Conservation (phyloP, 2,888 invertebrate species). For the Poecilobothrus nobilitatus region DNA sequence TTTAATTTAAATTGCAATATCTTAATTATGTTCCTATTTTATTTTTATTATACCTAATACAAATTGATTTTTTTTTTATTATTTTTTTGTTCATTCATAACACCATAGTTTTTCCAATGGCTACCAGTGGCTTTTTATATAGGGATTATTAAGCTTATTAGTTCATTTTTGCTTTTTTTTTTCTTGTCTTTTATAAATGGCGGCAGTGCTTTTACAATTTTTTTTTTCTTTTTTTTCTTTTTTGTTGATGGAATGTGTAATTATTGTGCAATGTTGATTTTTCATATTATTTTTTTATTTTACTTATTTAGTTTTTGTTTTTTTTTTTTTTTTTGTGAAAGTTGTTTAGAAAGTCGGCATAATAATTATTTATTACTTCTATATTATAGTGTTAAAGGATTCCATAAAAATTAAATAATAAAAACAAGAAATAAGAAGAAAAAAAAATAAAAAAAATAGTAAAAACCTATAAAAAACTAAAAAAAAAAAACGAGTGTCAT, state of each 20-base stretch:
- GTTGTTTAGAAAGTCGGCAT: slow-evolving; percentile 1
- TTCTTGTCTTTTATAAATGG: neutral
- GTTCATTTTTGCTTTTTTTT: neutral
- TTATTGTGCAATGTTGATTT: neutral
- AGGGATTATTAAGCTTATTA: neutral
- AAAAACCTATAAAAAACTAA: too few relatives aligned
- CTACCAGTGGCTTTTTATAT: neutral
- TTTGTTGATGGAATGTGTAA: neutral
- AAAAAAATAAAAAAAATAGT: too few relatives aligned
- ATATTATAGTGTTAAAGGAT: neutral
- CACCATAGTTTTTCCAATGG: too few relatives aligned
- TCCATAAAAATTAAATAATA: neutral
- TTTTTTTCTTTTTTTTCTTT: neutral
- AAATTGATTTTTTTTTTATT: too few relatives aligned
- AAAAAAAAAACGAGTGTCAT: too few relatives aligned
- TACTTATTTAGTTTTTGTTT: neutral
- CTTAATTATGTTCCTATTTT: too few relatives aligned
- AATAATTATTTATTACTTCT: neutral
- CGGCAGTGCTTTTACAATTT: neutral
- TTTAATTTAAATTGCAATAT: too few relatives aligned
- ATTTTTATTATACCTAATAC: too few relatives aligned
- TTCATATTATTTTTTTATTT: too few relatives aligned
- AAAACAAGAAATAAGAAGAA: too few relatives aligned
- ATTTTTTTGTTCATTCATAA: too few relatives aligned
- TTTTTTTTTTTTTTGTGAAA: neutral